Base-by-base conservation (phyloP, 2,113 vertebrate genomes). In the Nycticebus coucang region DNA sequence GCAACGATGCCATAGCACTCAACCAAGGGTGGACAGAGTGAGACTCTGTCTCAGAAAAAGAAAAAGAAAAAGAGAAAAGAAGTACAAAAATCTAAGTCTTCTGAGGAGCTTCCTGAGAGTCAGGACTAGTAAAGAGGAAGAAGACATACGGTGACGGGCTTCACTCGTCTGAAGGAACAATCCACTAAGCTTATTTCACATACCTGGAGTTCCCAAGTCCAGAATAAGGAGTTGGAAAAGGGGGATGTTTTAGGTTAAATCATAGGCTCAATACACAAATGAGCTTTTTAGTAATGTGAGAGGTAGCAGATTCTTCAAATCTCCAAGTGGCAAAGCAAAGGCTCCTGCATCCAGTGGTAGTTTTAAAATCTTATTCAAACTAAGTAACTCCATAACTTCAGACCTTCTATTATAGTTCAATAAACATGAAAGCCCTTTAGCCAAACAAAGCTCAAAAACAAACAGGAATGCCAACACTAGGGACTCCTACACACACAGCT, bases 371-470 rank as follows among this genome's bases (percentile, higher is more conserved):
- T 89, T 89, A 33, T 35, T 77, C 18, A 82, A 89, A 37, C 74
- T 74, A 77, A 66, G 14, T 41, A 41, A 66, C 15, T 60, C 50
- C 62, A 68, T 6, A 10, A 82, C 62, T 68, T 82, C 53, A 68
- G 35, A 88, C 7, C 60, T 69, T 35, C 28, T 89, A 22, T 59
- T 69, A 92, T 50, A 86, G 81, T 69, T 86, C 28, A 80, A 21
- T 30, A 35, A 71, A 72, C 10, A 8, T 59, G 24, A 81, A 92
- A 81, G 22, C 12, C 74, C 89, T 88, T 45, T 1, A 71, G 21
- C 55, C 62, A 77, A 88, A 91, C 62, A 77, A 88, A 91, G 80
- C 19, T 41, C 71, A 87, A 50, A 92, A 92, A 74, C 22, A 92
- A 96, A 81, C 2, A 4, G 22, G 53, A 87, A 66, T 19, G 14